Evolutionary conservation across 2,888 invertebrate species (phyloP).

Genomic region (Ectemnius cavifrons): DNA sequence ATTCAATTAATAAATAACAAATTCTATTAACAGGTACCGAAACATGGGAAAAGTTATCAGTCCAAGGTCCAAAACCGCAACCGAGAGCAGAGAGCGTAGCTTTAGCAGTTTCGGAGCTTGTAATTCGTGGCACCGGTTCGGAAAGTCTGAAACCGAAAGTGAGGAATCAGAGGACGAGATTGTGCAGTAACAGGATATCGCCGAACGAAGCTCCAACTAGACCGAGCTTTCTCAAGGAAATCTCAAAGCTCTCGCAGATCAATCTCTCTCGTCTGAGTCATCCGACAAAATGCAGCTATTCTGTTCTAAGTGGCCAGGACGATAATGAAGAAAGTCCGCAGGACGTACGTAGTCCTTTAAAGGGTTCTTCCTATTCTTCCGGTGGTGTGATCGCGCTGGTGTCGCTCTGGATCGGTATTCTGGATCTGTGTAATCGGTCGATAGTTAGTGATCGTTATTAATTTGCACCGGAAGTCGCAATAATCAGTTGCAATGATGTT

Average conservation of each 20-base stretch:
- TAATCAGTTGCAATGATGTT: too few relatives aligned
- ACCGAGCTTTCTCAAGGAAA: slow-evolving; percentile 82
- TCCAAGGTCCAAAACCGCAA: slow-evolving; percentile 83
- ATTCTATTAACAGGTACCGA: slow-evolving; percentile 81
- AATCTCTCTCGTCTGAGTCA: slow-evolving; percentile 83
- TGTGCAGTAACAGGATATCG: slow-evolving; percentile 76
- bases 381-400: too few relatives aligned
- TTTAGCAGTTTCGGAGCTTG: slow-evolving; percentile 82
- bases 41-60: slow-evolving; percentile 86
- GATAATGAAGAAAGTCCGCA: slow-evolving; percentile 84
- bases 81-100: slow-evolving; percentile 85
- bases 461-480: too few relatives aligned
- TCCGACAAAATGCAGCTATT: slow-evolving; percentile 84
- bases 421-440: too few relatives aligned
- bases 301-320: slow-evolving; percentile 82
- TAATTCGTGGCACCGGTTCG: slow-evolving; percentile 75
- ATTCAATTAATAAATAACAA: background rate
- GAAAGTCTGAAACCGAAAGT: slow-evolving; percentile 68
- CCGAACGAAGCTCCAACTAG: slow-evolving; percentile 77
- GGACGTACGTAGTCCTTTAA: slow-evolving; percentile 61
- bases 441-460: too few relatives aligned
- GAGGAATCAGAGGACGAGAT: slow-evolving; percentile 69
- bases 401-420: background rate
- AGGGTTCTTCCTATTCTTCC: too few relatives aligned
- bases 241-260: slow-evolving; percentile 85